Conservation (phyloP, 2,888 invertebrate species). For the Taphrorychus bicolor region DNA sequence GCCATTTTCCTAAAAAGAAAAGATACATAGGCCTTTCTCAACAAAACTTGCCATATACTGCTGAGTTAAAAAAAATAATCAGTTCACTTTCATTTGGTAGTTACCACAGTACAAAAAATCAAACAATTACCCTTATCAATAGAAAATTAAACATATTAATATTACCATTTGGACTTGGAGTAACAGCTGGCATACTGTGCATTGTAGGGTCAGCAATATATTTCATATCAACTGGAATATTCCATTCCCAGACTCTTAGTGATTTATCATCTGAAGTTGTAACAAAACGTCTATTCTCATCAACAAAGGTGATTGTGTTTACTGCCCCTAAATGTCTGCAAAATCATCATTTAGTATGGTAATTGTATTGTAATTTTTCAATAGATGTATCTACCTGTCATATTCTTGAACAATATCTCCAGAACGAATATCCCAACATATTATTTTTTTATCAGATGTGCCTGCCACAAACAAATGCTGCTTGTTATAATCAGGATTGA, state of each 20-base stretch:
- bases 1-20: conserved; percentile 75
- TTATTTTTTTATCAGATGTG: conserved; percentile 98
- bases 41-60: too few species aligned
- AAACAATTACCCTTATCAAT: not conserved
- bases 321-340: conserved; percentile 97
- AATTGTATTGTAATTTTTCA: not conserved
- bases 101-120: too few species aligned
- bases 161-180: conserved; percentile 87
- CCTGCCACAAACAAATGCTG: conserved; percentile 98
- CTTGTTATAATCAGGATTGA: conserved; percentile 96
- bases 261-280: conserved; percentile 99
- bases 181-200: conserved; percentile 99
- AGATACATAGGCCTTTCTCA: not conserved
- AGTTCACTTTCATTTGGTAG: too few species aligned
- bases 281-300: conserved; percentile 96
- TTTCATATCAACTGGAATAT: conserved; percentile 98
- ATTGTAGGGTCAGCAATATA: conserved; percentile 99
- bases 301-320: conserved; percentile 98
- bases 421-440: conserved; percentile 96
- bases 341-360: conserved; percentile 65
- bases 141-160: not conserved
- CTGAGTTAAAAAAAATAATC: too few species aligned
- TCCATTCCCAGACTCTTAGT: conserved; percentile 99
- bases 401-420: conserved; percentile 62
- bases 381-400: conserved; percentile 90